phyloP scores from a whole-genome alignment of 2,888 invertebrate genomes.

The Callosobruchus maculatus region DNA sequence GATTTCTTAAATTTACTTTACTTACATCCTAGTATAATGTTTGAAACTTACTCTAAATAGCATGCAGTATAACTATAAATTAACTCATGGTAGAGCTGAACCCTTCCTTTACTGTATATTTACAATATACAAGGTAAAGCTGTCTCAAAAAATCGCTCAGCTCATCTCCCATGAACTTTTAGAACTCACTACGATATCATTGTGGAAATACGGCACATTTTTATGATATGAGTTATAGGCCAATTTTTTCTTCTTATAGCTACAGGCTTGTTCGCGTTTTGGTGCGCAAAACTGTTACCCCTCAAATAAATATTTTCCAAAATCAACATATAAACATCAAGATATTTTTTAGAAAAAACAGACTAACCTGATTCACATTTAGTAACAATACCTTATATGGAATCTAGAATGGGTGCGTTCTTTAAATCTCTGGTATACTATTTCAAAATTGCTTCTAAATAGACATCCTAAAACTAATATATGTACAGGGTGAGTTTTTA shows the following conservation, averaged over 20 bases:
- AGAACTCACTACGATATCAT: background rate
- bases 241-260: constrained; percentile 26
- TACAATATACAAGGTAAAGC: background rate
- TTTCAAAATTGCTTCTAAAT: background rate
- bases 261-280: constrained; percentile 12
- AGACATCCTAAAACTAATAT: background rate
- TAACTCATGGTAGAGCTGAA: background rate
- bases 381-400: background rate
- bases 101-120: background rate
- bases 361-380: background rate
- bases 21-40: background rate
- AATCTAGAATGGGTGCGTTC: background rate
- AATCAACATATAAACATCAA: background rate
- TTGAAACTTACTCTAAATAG: background rate
- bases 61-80: background rate
- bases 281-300: constrained; percentile 26
- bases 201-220: constrained; percentile 38
- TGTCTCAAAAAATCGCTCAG: background rate
- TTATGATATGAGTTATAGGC: constrained; percentile 39
- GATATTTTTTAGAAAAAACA: background rate
- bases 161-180: background rate
- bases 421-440: background rate
- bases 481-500: background rate
- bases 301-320: constrained; percentile 11
- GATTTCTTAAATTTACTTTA: background rate